These are phyloP conservation scores for Syngnathus rostellatus DNA, from an alignment of 2,797 vertebrate genomes.

Conservation along the genomic window DNA sequence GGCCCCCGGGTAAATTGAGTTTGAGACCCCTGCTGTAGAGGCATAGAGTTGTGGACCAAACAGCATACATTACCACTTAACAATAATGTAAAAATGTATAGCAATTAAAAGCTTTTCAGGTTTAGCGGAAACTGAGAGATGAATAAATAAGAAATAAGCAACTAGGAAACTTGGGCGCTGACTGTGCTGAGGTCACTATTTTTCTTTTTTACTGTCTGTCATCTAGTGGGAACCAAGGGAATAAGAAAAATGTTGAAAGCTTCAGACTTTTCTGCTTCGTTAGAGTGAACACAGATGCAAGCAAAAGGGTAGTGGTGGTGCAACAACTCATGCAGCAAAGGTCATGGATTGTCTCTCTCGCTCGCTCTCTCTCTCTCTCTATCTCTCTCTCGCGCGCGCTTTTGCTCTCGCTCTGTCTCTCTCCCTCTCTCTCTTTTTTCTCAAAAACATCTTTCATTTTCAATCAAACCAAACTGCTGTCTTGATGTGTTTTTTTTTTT, in stretches of 20 bases:
- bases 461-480: not conserved
- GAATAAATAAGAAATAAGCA: constrained; percentile 26
- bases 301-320: constrained; percentile 13
- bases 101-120: too few species aligned
- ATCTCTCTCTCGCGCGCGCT: too few species aligned
- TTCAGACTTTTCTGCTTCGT: constrained; percentile 52
- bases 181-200: constrained; percentile 33
- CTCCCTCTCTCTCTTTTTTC: not conserved
- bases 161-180: constrained; percentile 25
- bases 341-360: constrained; percentile 29
- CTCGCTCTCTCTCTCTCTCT: too few species aligned
- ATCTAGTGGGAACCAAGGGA: constrained; percentile 32
- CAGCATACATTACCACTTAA: not conserved
- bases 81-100: not conserved
- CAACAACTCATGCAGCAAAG: constrained; percentile 48
- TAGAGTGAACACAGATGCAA: constrained; percentile 42
- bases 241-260: constrained; percentile 36
- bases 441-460: not conserved
- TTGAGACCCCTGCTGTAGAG: not conserved
- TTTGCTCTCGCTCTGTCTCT: not conserved
- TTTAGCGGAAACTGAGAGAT: constrained; percentile 1
- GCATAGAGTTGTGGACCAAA: not conserved
- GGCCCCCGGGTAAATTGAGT: too few species aligned
- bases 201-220: constrained; percentile 51
- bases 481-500: not conserved